A percentile compares a stretch with the other conserved stretches of the same genome.
Evolutionary conservation across 2,888 invertebrate genomes (phyloP).

Genomic region (Caenorhabditis macrosperma): DNA sequence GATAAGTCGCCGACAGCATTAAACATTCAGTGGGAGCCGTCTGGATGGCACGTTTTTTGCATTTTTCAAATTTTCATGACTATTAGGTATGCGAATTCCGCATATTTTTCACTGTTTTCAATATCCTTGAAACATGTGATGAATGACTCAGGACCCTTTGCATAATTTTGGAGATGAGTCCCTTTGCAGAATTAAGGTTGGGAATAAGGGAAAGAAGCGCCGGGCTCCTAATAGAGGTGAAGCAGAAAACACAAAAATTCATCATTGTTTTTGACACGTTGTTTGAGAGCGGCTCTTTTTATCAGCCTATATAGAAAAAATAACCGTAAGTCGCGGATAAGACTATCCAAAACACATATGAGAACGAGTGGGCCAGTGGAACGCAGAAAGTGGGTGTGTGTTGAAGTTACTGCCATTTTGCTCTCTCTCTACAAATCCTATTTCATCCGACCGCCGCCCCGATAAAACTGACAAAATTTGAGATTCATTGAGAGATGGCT

Average conservation of each 20-base stretch:
- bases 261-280: neutral
- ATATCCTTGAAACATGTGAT: neutral
- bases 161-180: no score
- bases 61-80: neutral
- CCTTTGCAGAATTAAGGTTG: no score
- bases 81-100: neutral
- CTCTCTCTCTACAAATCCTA: neutral
- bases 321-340: neutral
- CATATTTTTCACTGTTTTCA: neutral
- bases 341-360: neutral
- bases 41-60: neutral
- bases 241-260: no score
- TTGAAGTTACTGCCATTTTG: neutral
- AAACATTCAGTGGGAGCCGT: neutral
- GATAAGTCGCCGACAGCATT: neutral
- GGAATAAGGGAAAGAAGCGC: no score
- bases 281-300: neutral
- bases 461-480: neutral
- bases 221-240: no score
- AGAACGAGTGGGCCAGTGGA: neutral
- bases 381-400: neutral
- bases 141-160: neutral
- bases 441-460: constrained; percentile 1
- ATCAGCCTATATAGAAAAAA: neutral
- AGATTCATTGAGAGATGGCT: neutral